Conservation (phyloP, 2,888 invertebrate genomes). For the Himalopsyche tibetana region DNA sequence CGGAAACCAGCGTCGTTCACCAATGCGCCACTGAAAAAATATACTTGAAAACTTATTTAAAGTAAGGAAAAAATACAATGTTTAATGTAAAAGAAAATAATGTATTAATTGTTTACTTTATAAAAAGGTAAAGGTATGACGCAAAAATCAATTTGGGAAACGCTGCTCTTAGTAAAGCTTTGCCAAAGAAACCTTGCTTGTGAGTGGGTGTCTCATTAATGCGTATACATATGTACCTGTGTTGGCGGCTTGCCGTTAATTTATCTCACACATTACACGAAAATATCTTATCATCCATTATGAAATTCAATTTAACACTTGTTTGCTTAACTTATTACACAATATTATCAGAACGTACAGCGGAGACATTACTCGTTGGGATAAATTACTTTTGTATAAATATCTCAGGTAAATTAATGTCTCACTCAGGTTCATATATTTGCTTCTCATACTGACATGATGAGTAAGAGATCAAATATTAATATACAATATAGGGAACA, state of each 20-base stretch:
- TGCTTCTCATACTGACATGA: neutral
- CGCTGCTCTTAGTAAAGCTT: no score
- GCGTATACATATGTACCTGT: neutral
- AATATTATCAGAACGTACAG: constrained; percentile 16
- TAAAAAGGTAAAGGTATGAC: no score
- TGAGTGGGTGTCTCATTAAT: neutral
- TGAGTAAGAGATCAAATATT: constrained; percentile 1
- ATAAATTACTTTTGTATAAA: constrained; percentile 18
- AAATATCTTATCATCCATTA: constrained; percentile 23
- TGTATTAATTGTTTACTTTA: no score
- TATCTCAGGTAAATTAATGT: constrained; percentile 15
- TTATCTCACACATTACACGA: constrained; percentile 1
- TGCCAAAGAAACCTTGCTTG: no score
- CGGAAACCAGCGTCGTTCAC: no score
- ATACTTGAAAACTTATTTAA: no score
- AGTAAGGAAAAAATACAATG: no score
- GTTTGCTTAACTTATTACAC: constrained; percentile 28
- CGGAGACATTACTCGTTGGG: constrained; percentile 8
- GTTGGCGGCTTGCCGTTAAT: constrained; percentile 8
- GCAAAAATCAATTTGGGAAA: no score
- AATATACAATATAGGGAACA: no score
- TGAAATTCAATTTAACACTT: constrained; percentile 30
- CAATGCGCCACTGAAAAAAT: no score
- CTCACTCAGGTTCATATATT: neutral
- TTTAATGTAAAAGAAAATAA: no score